Percentiles rank a stretch among this genome's conserved stretches.
phyloP scores from a whole-genome alignment of 2,113 vertebrate genomes.

The Callocephalon fimbriatum region DNA sequence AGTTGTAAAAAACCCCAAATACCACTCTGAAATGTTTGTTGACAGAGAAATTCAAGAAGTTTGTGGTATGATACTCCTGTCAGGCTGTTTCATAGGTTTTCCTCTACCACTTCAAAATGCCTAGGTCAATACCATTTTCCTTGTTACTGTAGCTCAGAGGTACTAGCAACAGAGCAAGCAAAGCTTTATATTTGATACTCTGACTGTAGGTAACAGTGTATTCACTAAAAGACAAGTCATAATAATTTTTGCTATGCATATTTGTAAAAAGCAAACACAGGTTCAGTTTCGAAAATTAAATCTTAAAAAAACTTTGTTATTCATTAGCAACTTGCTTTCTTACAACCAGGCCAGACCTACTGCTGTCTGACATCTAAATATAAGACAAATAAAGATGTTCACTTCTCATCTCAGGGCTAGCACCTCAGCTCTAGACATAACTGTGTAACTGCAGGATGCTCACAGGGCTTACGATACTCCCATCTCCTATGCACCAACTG shows the following conservation, averaged over 20 bases:
- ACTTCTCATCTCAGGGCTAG: not conserved
- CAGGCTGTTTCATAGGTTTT: not conserved
- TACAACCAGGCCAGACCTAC: not conserved
- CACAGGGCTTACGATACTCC: not conserved
- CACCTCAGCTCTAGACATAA: not conserved
- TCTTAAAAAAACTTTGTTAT: not conserved
- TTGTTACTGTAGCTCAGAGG: not conserved
- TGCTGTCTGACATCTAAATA: not conserved
- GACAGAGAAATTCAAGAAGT: not conserved
- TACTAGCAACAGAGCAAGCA: not conserved
- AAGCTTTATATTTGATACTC: not conserved
- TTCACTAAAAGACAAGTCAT: not conserved
- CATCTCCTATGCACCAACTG: not conserved
- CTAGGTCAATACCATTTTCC: not conserved
- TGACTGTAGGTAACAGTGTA: not conserved
- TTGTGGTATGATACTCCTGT: not conserved
- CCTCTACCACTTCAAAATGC: not conserved
- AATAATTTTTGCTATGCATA: accelerated
- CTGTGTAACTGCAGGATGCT: not conserved
- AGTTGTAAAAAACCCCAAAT: not conserved
- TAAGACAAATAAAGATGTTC: not conserved
- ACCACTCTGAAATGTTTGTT: not conserved
- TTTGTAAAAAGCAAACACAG: not conserved
- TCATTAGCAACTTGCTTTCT: not conserved
- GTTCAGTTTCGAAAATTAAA: not conserved